Evolutionary conservation across 2,113 vertebrate species (phyloP).

Genomic region (Noturus placidus): DNA sequence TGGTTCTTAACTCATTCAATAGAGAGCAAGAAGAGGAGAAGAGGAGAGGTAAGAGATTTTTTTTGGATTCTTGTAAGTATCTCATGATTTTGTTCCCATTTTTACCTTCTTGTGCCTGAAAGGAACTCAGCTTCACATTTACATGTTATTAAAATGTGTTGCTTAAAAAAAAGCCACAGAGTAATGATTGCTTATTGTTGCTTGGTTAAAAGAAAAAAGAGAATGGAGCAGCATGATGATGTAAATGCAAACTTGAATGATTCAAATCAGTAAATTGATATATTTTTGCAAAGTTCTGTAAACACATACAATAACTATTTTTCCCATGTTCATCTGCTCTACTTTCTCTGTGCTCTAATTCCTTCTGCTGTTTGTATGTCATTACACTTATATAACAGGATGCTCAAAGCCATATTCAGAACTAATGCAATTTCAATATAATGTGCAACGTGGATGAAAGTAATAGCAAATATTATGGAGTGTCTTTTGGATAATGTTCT

Average conservation of each 20-base stretch:
- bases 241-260: conserved; percentile 27
- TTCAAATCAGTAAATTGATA: conserved; percentile 34
- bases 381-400: conserved; percentile 14
- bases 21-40: conserved; percentile 73
- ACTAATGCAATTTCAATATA: conserved; percentile 10
- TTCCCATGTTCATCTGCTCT: not conserved
- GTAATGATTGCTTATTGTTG: conserved; percentile 28
- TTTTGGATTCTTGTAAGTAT: not conserved
- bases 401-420: conserved; percentile 12
- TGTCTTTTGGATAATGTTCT: conserved; percentile 19
- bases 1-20: conserved; percentile 77
- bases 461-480: conserved; percentile 2
- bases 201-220: not conserved
- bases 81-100: not conserved
- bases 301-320: not conserved
- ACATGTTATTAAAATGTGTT: conserved; percentile 18
- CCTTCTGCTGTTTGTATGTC: conserved; percentile 15
- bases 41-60: conserved; percentile 68
- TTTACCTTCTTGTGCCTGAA: not conserved
- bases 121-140: not conserved
- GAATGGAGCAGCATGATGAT: conserved; percentile 10
- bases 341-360: not conserved
- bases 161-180: conserved; percentile 16
- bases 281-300: conserved; percentile 24
- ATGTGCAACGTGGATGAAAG: not conserved